A percentile compares a stretch with the other conserved stretches of the same genome.
phyloP scores from a whole-genome alignment of 1,140 invertebrate species.

The Acromyrmex echinatior region DNA sequence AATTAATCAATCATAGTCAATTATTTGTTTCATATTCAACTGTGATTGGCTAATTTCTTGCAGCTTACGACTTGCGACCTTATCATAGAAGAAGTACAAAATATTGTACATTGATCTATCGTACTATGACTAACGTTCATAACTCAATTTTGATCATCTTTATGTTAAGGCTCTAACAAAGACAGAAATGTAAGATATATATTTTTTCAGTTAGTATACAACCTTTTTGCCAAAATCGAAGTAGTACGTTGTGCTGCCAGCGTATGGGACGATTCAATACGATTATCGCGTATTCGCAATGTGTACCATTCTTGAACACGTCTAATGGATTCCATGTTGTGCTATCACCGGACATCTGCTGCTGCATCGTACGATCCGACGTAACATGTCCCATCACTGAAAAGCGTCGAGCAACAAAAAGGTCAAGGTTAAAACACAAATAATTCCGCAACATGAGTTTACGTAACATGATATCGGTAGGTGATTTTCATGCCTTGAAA shows the following conservation, averaged over 20 bases:
- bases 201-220: neutral
- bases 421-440: neutral
- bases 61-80: too few relatives aligned
- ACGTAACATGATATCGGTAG: neutral
- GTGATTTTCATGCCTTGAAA: too few relatives aligned
- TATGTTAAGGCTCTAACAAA: too few relatives aligned
- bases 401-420: neutral
- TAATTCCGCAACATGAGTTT: neutral
- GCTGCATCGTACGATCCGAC: conserved; percentile 60
- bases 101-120: too few relatives aligned
- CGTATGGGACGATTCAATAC: conserved; percentile 86
- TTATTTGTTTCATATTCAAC: too few relatives aligned
- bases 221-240: conserved; percentile 87
- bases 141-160: too few relatives aligned
- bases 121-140: too few relatives aligned
- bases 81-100: too few relatives aligned
- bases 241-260: conserved; percentile 81
- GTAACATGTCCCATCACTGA: conserved; percentile 40
- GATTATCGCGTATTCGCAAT: conserved; percentile 85
- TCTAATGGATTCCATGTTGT: conserved; percentile 76
- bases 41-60: too few relatives aligned
- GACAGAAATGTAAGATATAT: too few relatives aligned
- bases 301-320: conserved; percentile 58
- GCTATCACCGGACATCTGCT: neutral
- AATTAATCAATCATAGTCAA: too few relatives aligned